Conservation (phyloP, 2,888 invertebrate genomes). For the Epinotia demarniana region DNA sequence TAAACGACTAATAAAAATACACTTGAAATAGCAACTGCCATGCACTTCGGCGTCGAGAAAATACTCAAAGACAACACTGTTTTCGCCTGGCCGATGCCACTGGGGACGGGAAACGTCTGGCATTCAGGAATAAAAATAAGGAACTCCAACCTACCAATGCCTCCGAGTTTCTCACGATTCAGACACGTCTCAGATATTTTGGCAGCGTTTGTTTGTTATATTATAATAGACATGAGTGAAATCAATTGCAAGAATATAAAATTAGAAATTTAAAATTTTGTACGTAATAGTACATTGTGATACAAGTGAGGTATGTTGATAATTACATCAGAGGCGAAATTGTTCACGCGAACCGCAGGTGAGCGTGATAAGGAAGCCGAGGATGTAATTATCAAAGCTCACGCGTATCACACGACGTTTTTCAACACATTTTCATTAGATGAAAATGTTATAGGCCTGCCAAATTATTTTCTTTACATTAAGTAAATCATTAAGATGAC, state of each 20-base stretch:
- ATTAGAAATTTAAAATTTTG: no score
- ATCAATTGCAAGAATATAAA: neutral
- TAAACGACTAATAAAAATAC: conserved; percentile 11
- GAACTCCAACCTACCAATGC: conserved; percentile 16
- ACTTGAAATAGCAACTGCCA: conserved; percentile 14
- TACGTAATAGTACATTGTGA: no score
- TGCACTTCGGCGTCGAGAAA: conserved; percentile 11
- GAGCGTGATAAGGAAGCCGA: no score
- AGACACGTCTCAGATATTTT: conserved; percentile 29
- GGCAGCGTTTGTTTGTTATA: conserved; percentile 9
- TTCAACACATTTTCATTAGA: no score
- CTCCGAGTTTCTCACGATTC: conserved; percentile 11
- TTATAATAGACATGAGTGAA: neutral
- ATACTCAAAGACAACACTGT: conserved; percentile 36
- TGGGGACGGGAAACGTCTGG: conserved; percentile 25
- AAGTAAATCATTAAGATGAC: no score
- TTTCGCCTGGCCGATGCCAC: conserved; percentile 28
- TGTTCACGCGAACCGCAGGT: no score
- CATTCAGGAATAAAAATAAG: conserved; percentile 33
- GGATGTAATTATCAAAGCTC: no score
- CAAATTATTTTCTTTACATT: no score
- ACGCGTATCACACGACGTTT: no score
- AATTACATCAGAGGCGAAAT: no score
- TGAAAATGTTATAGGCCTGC: no score
- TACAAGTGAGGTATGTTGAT: no score